Percentiles rank a stretch among this genome's conserved stretches.
Conservation (phyloP, 1,140 invertebrate species). For the Lepidurus couesii region DNA sequence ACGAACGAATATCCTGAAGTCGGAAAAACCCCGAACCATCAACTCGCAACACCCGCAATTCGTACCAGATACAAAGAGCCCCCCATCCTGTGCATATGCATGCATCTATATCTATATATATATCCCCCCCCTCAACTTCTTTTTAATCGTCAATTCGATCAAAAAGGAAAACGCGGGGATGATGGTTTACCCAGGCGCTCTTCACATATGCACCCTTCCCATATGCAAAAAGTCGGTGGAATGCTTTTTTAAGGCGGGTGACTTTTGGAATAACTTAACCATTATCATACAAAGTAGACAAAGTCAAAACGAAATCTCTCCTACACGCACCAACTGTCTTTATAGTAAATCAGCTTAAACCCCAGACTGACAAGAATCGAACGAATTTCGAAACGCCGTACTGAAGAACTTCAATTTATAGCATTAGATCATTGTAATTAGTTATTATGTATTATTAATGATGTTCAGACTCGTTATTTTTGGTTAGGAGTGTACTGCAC, state of each 20-base stretch:
- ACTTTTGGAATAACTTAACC: background rate
- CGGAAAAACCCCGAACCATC: background rate
- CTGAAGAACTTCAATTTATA: too few species aligned
- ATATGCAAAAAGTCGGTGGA: background rate
- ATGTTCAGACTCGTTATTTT: too few species aligned
- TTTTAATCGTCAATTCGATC: background rate
- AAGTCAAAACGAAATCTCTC: background rate
- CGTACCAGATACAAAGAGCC: background rate
- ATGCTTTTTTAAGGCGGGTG: conserved; percentile 8
- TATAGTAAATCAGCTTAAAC: too few species aligned
- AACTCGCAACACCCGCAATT: conserved; percentile 5
- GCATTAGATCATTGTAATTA: too few species aligned
- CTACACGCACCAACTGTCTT: too few species aligned
- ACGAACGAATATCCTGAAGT: background rate
- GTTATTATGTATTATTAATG: too few species aligned
- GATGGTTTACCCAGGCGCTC: background rate
- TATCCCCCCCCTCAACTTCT: background rate
- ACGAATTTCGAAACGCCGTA: too few species aligned
- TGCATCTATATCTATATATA: too few species aligned
- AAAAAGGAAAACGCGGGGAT: background rate
- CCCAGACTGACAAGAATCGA: too few species aligned
- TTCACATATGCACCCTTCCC: conserved; percentile 4
- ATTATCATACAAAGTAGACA: background rate
- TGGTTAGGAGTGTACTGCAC: too few species aligned
- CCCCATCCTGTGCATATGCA: too few species aligned